These are phyloP conservation scores for Edolisoma coerulescens DNA, from an alignment of 2,113 vertebrate species.

Conservation along the genomic window DNA sequence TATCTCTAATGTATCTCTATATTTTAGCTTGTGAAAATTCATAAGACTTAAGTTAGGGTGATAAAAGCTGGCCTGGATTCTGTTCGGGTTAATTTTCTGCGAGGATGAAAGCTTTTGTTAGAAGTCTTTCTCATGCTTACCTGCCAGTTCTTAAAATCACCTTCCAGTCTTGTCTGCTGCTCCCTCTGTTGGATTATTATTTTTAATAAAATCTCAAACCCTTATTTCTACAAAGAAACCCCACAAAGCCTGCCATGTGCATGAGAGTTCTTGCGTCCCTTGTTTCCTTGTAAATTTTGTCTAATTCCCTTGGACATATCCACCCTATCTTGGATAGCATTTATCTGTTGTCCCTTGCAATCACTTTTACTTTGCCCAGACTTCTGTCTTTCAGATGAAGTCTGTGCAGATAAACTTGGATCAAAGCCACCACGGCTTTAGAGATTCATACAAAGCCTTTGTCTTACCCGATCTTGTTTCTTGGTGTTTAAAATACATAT, in stretches of 20 bases:
- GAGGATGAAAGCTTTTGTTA: background rate
- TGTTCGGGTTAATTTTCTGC: background rate
- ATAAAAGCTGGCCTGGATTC: background rate
- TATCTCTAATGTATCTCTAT: background rate
- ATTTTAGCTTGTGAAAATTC: background rate
- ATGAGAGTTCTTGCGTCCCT: background rate
- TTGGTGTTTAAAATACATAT: background rate
- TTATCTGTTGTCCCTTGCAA: background rate
- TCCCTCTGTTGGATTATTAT: background rate
- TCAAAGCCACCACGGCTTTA: background rate
- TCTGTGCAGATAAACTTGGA: background rate
- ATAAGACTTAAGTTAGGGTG: background rate
- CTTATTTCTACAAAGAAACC: background rate
- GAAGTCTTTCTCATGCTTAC: background rate
- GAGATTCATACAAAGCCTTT: background rate
- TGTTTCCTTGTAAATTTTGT: background rate
- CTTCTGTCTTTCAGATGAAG: background rate
- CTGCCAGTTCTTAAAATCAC: background rate
- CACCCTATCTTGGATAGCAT: background rate
- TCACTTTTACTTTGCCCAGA: background rate
- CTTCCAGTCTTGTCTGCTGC: background rate
- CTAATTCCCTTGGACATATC: background rate
- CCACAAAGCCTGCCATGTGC: background rate
- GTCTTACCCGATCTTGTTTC: background rate
- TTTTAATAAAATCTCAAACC: background rate